Evolutionary conservation across 2,113 vertebrate genomes (phyloP).

Genomic region (Micronycteris hirsuta): DNA sequence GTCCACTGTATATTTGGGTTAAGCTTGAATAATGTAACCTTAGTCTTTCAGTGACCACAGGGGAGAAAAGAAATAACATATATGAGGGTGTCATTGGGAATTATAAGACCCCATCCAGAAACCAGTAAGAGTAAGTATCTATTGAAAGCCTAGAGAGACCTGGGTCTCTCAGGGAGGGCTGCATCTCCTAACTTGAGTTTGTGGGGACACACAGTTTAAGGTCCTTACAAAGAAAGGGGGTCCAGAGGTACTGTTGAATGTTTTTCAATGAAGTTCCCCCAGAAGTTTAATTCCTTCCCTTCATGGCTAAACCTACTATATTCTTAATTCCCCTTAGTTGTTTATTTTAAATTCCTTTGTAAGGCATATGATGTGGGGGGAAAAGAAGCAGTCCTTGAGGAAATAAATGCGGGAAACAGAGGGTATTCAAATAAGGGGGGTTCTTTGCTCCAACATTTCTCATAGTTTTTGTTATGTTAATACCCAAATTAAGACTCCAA

Average conservation of each 20-base stretch:
- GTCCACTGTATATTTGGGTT: not conserved
- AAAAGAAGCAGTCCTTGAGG: not conserved
- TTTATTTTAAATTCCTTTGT: not conserved
- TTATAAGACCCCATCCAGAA: not conserved
- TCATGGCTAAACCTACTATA: not conserved
- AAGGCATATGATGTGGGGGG: not conserved
- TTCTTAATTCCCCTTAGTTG: not conserved
- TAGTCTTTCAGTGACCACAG: not conserved
- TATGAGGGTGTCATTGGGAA: not conserved
- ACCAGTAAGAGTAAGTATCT: not conserved
- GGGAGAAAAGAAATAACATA: not conserved
- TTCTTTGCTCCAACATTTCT: not conserved
- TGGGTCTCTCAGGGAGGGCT: not conserved
- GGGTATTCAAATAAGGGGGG: not conserved
- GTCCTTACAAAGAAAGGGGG: not conserved
- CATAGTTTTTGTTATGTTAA: not conserved
- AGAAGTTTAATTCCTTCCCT: not conserved
- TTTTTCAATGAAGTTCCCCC: not conserved
- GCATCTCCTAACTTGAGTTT: not conserved
- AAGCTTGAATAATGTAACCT: not conserved
- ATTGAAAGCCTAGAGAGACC: not conserved
- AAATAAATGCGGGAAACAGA: not conserved
- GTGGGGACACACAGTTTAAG: not conserved
- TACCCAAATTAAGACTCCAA: not conserved
- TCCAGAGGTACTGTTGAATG: not conserved